Conservation (phyloP, 2,888 invertebrate genomes). For the Sisyra terminalis region DNA sequence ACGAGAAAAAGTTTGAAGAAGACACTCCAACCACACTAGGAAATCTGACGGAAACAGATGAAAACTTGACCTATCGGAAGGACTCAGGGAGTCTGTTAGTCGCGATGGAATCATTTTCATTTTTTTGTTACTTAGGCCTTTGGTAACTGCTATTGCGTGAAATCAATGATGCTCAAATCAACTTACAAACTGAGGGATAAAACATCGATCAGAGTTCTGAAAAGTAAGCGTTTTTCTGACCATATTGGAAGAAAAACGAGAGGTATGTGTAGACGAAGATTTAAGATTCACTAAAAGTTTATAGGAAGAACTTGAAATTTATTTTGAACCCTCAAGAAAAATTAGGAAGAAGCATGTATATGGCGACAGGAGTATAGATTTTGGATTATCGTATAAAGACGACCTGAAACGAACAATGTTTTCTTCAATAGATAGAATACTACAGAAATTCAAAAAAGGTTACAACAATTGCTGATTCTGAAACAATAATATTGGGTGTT, state of each 20-base stretch:
- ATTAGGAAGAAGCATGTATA: no score
- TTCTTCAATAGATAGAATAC: no score
- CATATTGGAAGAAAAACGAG: conserved; percentile 6
- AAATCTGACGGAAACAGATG: conserved; percentile 11
- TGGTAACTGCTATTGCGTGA: no score
- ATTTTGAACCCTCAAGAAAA: neutral
- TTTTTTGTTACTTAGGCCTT: no score
- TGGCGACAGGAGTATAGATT: no score
- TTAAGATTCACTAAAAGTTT: neutral
- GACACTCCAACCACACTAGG: conserved; percentile 9
- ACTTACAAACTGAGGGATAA: no score
- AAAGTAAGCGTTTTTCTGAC: conserved; percentile 4
- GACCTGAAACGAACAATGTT: conserved; percentile 9
- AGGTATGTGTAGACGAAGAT: conserved; percentile 2
- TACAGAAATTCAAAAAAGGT: no score
- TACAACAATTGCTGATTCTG: no score
- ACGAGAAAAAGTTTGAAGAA: conserved; percentile 10
- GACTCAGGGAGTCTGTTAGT: conserved; percentile 9
- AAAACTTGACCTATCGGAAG: conserved; percentile 11
- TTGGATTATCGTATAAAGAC: conserved; percentile 5
- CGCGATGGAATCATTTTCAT: conserved; percentile 9
- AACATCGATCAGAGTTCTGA: no score
- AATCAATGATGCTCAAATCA: no score
- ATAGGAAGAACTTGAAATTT: neutral
- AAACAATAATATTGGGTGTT: no score